These are phyloP conservation scores for Prochilodus magdalenae DNA, from an alignment of 2,113 vertebrate species.

Conservation along the genomic window DNA sequence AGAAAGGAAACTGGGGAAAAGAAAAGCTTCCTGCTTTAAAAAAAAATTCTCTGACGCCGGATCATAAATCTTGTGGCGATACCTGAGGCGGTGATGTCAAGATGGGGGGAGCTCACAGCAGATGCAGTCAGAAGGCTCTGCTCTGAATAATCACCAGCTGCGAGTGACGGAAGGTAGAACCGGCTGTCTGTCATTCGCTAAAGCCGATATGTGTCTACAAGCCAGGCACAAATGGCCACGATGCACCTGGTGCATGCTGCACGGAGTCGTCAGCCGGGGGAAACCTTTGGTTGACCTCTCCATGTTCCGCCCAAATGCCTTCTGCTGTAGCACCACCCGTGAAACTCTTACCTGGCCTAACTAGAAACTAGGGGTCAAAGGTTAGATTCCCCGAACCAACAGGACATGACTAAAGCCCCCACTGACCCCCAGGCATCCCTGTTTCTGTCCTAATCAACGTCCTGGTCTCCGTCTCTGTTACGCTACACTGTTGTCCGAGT, in stretches of 20 bases:
- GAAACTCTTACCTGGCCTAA: no score
- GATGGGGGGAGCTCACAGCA: constrained; percentile 32
- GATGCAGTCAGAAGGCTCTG: constrained; percentile 37
- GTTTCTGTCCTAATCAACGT: no score
- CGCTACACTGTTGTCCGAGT: no score
- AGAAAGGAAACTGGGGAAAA: constrained; percentile 8
- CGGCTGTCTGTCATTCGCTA: background rate
- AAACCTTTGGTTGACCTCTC: background rate
- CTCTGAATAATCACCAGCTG: constrained; percentile 43
- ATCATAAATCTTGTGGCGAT: constrained; percentile 52
- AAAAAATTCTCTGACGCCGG: constrained; percentile 38
- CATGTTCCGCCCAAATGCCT: no score
- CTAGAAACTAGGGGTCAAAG: no score
- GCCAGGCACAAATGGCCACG: background rate
- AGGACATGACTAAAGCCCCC: no score
- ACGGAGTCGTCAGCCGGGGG: background rate
- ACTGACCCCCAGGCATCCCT: no score
- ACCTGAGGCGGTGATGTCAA: constrained; percentile 43
- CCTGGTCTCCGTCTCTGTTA: no score
- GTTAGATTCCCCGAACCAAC: no score
- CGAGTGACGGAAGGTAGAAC: background rate
- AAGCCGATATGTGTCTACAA: constrained; percentile 9
- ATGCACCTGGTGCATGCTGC: background rate
- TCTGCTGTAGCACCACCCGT: no score
- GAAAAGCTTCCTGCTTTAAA: constrained; percentile 32